Evolutionary conservation across 1,140 invertebrate species (phyloP), one percentile per base, ranked within the genome.

Genomic region (Cherax destructor): DNA sequence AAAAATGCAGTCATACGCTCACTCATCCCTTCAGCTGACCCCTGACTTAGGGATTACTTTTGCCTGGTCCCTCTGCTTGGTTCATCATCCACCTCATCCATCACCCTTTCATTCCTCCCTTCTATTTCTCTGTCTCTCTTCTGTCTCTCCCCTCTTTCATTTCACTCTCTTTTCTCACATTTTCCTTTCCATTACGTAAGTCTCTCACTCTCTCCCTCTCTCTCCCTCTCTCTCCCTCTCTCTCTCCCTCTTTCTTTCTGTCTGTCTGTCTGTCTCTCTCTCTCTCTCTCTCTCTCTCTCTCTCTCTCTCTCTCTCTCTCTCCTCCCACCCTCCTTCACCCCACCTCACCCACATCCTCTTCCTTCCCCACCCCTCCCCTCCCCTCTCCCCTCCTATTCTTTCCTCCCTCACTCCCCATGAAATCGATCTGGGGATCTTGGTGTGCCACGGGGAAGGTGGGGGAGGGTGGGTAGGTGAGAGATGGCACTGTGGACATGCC

Each of bases 121-220:
- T 83, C 80, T 83, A 52, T 83, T 56, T 65, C 80, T 83, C 56
- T 83, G 18, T 83, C 80, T 83, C 80, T 83, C 56, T 83, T 49
- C 30, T 56, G 24, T 52, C 61, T 49, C 50, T n/a, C 61, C 24
- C 50, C 80, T 52, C 50, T 81, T 13, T 80, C 47, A 59, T 80
- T 13, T 80, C 11, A 1, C 49, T 65, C 81, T 41, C 81, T 30
- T 59, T 65, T 61, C 69, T 30, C 69, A n/a, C 50, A 11, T 50
- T 47, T 18, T 78, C 30, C 49, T 21, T 78, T 41, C n/a, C 76
- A 47, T 41, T 47, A 24, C n/a, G 30, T 78, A 10, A 47, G 9
- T 47, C 76, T 78, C 76, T 47, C 76, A 6, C 30, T 78, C 76
- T 47, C 30, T 47, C 30, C 47, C 30, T 47, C 76, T 41, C 30